phyloP scores from a whole-genome alignment of 2,888 invertebrate genomes.

The Euphydryas editha region DNA sequence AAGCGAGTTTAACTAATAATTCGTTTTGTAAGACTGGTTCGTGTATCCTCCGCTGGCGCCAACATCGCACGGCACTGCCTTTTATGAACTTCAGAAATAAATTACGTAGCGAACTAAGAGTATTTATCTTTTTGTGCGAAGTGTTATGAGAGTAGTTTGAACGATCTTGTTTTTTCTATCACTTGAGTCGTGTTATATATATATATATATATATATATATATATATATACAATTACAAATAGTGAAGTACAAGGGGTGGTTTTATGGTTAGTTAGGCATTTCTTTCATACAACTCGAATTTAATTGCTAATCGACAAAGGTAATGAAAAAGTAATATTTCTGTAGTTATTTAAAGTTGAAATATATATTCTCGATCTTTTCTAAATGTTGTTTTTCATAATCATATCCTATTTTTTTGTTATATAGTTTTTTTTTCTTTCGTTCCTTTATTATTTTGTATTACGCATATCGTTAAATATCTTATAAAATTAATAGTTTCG shows the following conservation, averaged over 20 bases:
- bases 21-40: neutral
- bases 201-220: too few species aligned
- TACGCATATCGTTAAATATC: neutral
- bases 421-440: neutral
- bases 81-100: conserved; percentile 20
- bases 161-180: neutral
- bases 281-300: too few species aligned
- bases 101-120: conserved; percentile 1
- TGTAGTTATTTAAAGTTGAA: too few species aligned
- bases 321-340: too few species aligned
- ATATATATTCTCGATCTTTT: too few species aligned
- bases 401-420: neutral
- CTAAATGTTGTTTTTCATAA: too few species aligned
- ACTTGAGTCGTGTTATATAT: too few species aligned
- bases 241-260: too few species aligned
- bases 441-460: neutral
- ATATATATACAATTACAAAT: too few species aligned
- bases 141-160: conserved; percentile 17
- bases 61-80: conserved; percentile 5
- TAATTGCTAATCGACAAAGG: too few species aligned
- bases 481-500: neutral
- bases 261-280: too few species aligned
- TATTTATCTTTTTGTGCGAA: conserved; percentile 26
- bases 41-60: conserved; percentile 19
- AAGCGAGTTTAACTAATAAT: neutral